A percentile compares a stretch with the other conserved stretches of the same genome.
Evolutionary conservation across 2,888 invertebrate species (phyloP).

Genomic region (Drosophila limbata): DNA sequence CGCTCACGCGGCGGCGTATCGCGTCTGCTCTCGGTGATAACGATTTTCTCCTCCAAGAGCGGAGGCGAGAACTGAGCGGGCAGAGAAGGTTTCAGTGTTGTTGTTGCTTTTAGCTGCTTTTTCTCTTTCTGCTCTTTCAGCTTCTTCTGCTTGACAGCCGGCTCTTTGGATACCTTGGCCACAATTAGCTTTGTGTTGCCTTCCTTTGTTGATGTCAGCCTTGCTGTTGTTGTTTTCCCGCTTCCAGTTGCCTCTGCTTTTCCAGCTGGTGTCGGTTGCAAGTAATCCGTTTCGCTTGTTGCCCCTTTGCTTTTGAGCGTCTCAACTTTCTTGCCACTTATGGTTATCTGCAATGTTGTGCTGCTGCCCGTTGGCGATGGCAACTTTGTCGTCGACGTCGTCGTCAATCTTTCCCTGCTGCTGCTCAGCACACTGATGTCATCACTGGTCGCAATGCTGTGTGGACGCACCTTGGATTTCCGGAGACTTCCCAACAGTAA

Average conservation of each 20-base stretch:
- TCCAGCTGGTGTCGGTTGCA: constrained; percentile 33
- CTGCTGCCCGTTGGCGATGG: constrained; percentile 44
- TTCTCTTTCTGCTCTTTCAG: constrained; percentile 37
- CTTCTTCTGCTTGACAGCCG: constrained; percentile 52
- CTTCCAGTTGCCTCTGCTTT: constrained; percentile 50
- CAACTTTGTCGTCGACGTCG: constrained; percentile 18
- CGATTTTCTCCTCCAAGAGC: constrained; percentile 70
- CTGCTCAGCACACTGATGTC: constrained; percentile 60
- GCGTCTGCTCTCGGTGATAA: constrained; percentile 83
- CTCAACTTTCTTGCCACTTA: constrained; percentile 83
- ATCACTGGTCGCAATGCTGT: constrained; percentile 66
- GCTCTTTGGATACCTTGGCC: constrained; percentile 64
- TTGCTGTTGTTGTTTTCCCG: constrained; percentile 19
- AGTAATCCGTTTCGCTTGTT: constrained; percentile 71
- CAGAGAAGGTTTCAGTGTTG: constrained; percentile 29
- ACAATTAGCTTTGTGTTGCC: constrained; percentile 76
- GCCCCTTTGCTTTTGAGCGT: constrained; percentile 47
- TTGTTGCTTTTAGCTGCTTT: background rate
- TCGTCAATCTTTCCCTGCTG: constrained; percentile 50
- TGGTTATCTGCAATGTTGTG: constrained; percentile 83
- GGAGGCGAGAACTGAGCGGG: background rate
- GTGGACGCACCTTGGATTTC: constrained; percentile 72
- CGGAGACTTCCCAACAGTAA: constrained; percentile 78
- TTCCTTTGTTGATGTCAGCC: constrained; percentile 42
- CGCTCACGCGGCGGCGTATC: constrained; percentile 84